phyloP scores from a whole-genome alignment of 2,888 invertebrate species.

The Phania funesta region DNA sequence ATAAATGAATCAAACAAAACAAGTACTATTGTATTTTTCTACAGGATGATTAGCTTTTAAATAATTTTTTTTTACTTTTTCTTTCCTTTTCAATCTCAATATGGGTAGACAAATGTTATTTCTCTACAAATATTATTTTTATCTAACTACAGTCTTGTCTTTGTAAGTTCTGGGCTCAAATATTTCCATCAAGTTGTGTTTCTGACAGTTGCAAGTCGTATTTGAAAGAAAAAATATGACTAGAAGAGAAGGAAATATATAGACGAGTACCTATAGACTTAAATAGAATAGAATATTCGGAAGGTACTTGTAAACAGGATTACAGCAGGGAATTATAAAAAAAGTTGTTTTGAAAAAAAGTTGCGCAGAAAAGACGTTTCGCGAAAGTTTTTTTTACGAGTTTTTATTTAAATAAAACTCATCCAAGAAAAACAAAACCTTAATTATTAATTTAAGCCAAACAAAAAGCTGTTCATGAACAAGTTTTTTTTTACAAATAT shows the following conservation, averaged over 20 bases:
- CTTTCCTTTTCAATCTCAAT: background rate
- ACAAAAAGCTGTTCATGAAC: no score
- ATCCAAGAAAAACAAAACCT: no score
- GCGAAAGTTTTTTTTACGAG: no score
- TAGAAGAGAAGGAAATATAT: background rate
- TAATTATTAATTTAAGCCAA: no score
- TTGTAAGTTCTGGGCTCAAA: background rate
- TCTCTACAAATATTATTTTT: background rate
- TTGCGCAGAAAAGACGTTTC: no score
- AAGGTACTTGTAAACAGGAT: no score
- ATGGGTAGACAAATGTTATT: constrained; percentile 13
- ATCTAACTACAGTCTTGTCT: background rate
- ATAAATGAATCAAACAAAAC: background rate
- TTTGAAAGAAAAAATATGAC: background rate
- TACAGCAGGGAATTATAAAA: no score
- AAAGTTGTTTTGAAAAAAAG: no score
- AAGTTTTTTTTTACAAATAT: no score
- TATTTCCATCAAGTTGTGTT: constrained; percentile 27
- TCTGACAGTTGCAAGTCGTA: constrained; percentile 32
- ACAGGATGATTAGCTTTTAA: constrained; percentile 52
- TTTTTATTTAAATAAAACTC: no score
- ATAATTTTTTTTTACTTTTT: background rate
- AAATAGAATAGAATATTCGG: no score
- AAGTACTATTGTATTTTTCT: constrained; percentile 45
- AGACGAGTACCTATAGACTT: no score